Conservation (phyloP, 2,888 invertebrate species). For the Autographa gamma region DNA sequence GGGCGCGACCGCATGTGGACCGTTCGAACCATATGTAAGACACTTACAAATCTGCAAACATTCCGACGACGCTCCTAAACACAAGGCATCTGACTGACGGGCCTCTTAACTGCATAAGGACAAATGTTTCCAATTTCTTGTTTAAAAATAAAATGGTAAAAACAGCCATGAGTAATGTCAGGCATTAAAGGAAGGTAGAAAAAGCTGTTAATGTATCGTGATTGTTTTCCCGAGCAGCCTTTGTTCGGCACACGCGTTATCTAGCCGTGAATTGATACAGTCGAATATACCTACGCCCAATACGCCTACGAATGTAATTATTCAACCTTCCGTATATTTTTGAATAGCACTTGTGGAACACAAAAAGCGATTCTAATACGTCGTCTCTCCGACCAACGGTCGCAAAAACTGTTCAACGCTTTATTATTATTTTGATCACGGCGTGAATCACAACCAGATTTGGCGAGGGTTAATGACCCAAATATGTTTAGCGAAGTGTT, state of each 20-base stretch:
- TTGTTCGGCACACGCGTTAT: slow-evolving; percentile 63
- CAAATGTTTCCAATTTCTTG: slow-evolving; percentile 18
- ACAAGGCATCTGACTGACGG: slow-evolving; percentile 28
- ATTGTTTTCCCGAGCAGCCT: slow-evolving; percentile 63
- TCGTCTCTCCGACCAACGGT: slow-evolving; percentile 78
- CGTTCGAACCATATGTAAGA: slow-evolving; percentile 64
- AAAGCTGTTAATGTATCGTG: slow-evolving; percentile 61
- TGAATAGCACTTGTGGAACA: slow-evolving; percentile 69
- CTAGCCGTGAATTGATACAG: slow-evolving; percentile 59
- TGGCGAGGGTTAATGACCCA: slow-evolving; percentile 88
- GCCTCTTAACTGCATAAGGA: slow-evolving; percentile 20
- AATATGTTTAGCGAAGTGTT: slow-evolving; percentile 86
- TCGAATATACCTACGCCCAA: slow-evolving; percentile 64
- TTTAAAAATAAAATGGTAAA: slow-evolving; percentile 30
- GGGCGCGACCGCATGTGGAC: slow-evolving; percentile 69
- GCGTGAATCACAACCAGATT: slow-evolving; percentile 88
- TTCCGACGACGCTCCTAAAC: slow-evolving; percentile 19
- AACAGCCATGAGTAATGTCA: slow-evolving; percentile 43
- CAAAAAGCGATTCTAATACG: slow-evolving; percentile 79
- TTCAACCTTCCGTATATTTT: slow-evolving; percentile 79
- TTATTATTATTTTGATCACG: slow-evolving; percentile 87
- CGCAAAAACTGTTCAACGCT: slow-evolving; percentile 86
- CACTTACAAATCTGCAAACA: slow-evolving; percentile 48
- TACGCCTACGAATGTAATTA: slow-evolving; percentile 76
- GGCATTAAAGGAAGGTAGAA: slow-evolving; percentile 63